A percentile compares a stretch with the other conserved stretches of the same genome.
Evolutionary conservation across 2,797 vertebrate genomes (phyloP).

Genomic region (Odontamblyopus rebecca): DNA sequence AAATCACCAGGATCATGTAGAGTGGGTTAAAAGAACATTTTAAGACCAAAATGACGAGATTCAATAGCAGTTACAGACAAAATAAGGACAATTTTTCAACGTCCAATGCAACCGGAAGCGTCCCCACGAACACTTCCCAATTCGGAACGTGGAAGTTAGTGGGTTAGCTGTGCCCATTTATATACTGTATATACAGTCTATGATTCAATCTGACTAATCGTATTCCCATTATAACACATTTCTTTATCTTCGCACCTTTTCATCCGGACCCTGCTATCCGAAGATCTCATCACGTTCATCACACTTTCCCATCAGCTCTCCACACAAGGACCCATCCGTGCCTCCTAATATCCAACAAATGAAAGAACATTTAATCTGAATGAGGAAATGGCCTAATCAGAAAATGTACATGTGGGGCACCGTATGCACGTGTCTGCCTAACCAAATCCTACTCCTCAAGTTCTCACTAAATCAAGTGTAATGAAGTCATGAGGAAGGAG

Average conservation of each 20-base stretch:
- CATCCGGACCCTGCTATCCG: not conserved
- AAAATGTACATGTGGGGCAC: slow-evolving; percentile 1
- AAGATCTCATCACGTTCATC: not conserved
- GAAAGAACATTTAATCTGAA: not conserved
- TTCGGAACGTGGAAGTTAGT: too few species aligned
- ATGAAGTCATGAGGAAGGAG: slow-evolving; percentile 30
- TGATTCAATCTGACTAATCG: not conserved
- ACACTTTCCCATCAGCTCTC: not conserved
- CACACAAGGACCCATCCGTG: not conserved
- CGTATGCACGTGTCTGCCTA: not conserved
- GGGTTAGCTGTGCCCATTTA: too few species aligned
- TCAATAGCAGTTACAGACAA: too few species aligned
- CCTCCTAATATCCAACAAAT: not conserved
- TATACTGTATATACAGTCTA: too few species aligned
- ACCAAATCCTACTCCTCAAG: not conserved
- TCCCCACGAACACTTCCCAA: too few species aligned
- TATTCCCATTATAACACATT: not conserved
- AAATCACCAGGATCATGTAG: too few species aligned
- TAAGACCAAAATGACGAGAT: too few species aligned
- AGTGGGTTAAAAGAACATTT: too few species aligned
- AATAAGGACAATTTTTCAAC: too few species aligned
- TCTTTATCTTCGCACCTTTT: not conserved
- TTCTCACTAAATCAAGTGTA: slow-evolving; percentile 11
- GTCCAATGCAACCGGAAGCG: too few species aligned
- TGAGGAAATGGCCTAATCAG: not conserved